Base-by-base conservation (phyloP, 2,888 invertebrate species). In the Beris morrisii region DNA sequence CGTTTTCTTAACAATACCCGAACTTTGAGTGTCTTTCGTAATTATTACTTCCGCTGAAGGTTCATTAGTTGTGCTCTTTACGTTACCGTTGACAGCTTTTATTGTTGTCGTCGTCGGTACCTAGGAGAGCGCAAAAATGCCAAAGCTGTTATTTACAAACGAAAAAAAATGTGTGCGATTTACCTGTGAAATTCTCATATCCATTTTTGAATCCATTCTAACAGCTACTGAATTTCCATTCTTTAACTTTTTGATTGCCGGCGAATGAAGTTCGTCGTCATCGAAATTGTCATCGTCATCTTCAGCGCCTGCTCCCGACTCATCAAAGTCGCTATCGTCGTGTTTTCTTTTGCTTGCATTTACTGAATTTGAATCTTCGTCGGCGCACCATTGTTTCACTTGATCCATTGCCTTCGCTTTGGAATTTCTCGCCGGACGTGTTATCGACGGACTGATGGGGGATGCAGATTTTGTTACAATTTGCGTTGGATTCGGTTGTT, bases 371-470 rank as follows among this genome's bases (percentile, higher is more conserved):
- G 67, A 75, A 2, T 84, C 85, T 22, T 84, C 84, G 5, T 85
- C 88, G 12, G 90, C 90, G 72, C 90, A 91, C 93, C 92, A 93
- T 68, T 89, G 89, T 75, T 92, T 92, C 65, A 92, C 91, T 77
- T 92, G 91, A 78, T 90, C 90, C 77, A 92, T 81, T 0, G 92
- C 92, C 72, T 90, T 90, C 57, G 88, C 88, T 78, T 92, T 93
- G 73, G 92, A 91, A n/a, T 87, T 87, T 22, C 90, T 83, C 75
- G 87, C 87, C 4, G 90, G 67, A 43, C 68, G 58, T 43, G 50
- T 54, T 45, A 53, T 53, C 52, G 15, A n/a, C 15, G 56, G 31
- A 80, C 82, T 71, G 80, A 81, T 59, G 77, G 78, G 43, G 65
- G 83, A 82, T 38, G 82, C 81, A 55, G 80, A 70, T 28, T 82